Conservation (phyloP, 2,888 invertebrate species). For the Drosophila helvetica region DNA sequence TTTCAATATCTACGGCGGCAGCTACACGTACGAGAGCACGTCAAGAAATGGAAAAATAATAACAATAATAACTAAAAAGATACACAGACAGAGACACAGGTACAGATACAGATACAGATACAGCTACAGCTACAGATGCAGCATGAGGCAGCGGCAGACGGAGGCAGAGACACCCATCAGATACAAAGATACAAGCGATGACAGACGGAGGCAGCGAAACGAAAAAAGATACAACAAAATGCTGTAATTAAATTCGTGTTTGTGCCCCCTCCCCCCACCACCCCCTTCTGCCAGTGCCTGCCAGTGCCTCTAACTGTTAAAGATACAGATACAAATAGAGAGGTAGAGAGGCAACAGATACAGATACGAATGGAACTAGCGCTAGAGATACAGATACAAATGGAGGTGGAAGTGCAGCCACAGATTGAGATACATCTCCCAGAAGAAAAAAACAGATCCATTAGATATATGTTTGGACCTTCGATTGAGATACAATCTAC, state of each 20-base stretch:
- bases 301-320: constrained; percentile 34
- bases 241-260: constrained; percentile 74
- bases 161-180: constrained; percentile 56
- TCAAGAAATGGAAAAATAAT: constrained; percentile 75
- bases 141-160: not conserved
- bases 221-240: constrained; percentile 45
- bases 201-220: constrained; percentile 39
- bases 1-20: constrained; percentile 69
- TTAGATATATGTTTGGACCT: not conserved
- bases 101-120: constrained; percentile 44
- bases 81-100: constrained; percentile 37
- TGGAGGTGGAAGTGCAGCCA: not conserved
- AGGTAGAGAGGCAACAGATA: not conserved
- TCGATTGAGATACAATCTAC: not conserved
- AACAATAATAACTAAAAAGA: constrained; percentile 77
- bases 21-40: constrained; percentile 48
- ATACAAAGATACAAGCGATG: constrained; percentile 63
- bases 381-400: not conserved
- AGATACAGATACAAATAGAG: constrained; percentile 22
- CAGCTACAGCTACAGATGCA: not conserved
- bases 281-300: no score
- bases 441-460: no score
- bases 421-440: no score
- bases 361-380: not conserved
- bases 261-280: not conserved